Conservation (phyloP, 2,888 invertebrate genomes). For the Augiades crinisus region DNA sequence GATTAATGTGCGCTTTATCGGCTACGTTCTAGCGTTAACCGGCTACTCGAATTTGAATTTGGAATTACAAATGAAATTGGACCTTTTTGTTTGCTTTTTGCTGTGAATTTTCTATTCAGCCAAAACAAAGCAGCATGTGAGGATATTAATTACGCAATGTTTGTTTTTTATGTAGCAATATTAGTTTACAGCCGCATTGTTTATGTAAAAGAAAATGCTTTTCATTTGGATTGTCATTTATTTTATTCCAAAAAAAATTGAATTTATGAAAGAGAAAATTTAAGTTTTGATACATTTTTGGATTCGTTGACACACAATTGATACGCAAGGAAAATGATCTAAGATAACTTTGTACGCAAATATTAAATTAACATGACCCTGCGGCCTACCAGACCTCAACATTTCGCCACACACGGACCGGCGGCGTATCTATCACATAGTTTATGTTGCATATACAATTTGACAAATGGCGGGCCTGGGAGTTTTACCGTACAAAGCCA, state of each 20-base stretch:
- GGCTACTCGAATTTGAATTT: slow-evolving; percentile 35
- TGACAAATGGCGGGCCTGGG: slow-evolving; percentile 19
- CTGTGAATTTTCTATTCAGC: slow-evolving; percentile 11
- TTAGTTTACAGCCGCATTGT: neutral
- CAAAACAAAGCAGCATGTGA: slow-evolving; percentile 2
- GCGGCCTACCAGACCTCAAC: no score
- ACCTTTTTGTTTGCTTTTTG: slow-evolving; percentile 10
- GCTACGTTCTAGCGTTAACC: slow-evolving; percentile 33
- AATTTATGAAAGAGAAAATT: no score
- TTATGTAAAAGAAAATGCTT: no score
- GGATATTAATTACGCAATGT: neutral
- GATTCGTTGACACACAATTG: no score
- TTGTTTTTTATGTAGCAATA: neutral
- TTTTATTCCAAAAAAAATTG: no score
- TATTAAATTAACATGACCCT: no score
- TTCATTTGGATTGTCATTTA: no score
- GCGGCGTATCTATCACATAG: slow-evolving; percentile 10
- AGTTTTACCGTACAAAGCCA: slow-evolving; percentile 26
- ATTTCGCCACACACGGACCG: neutral
- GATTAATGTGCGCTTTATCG: slow-evolving; percentile 68
- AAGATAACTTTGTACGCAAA: no score
- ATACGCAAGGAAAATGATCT: no score
- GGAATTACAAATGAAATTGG: slow-evolving; percentile 27
- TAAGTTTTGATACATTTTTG: no score
- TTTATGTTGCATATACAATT: slow-evolving; percentile 25